phyloP scores from a whole-genome alignment of 2,113 vertebrate species.

The Andinoacara biseriatus region DNA sequence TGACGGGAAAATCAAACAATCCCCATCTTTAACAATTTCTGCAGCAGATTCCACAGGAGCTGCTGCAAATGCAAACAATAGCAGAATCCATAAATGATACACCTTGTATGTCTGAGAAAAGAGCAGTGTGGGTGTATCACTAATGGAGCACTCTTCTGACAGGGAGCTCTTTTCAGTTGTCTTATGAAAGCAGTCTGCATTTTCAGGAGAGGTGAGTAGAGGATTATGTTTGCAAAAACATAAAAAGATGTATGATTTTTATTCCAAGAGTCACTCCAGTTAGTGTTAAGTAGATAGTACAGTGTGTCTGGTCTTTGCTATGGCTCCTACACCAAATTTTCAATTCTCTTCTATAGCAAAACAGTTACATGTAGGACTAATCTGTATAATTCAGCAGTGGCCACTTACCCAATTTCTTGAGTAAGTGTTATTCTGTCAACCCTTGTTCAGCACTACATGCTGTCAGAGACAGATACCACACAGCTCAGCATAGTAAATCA shows the following conservation, averaged over 20 bases:
- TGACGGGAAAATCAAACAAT: conserved; percentile 29
- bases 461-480: conserved; percentile 47
- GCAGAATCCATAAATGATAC: conserved; percentile 42
- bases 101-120: conserved; percentile 41
- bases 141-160: conserved; percentile 59
- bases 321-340: background rate
- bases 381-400: conserved; percentile 6
- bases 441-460: conserved; percentile 37
- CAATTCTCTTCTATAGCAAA: background rate
- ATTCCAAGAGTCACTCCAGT: conserved; percentile 28
- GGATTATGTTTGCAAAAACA: conserved; percentile 20
- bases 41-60: conserved; percentile 22
- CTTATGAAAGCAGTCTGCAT: conserved; percentile 51
- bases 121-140: conserved; percentile 48
- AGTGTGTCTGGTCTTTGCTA: background rate
- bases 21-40: conserved; percentile 42
- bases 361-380: background rate
- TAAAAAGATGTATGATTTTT: conserved; percentile 25
- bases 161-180: conserved; percentile 37
- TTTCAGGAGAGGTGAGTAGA: conserved; percentile 31
- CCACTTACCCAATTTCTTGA: conserved; percentile 4
- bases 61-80: conserved; percentile 53
- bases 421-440: conserved; percentile 31
- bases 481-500: conserved; percentile 40
- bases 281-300: background rate